Base-by-base conservation (phyloP, 2,113 vertebrate genomes). In the Empidonax alnorum region DNA sequence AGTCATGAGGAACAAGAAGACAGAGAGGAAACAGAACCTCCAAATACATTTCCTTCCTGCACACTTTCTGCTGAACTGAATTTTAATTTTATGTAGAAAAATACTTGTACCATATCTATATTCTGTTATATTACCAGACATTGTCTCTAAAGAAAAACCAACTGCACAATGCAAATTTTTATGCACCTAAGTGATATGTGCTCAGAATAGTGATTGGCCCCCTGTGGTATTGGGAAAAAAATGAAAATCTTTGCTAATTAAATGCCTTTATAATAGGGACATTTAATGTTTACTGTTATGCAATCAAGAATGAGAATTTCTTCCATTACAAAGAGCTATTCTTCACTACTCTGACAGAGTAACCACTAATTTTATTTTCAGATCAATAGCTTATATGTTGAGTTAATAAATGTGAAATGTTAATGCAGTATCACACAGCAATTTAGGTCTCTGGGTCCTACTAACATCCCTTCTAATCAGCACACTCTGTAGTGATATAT, bases 241-340 rank as follows among this genome's bases (percentile, higher is more conserved):
- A 98, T 95, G 95, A 97, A 97, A 97, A 97, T 97, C 95, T 97
- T 98, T 97, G 94, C 93, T 98, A 98, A 98, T 98, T 97, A 97
- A 95, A 74, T 53, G 93, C 76, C 87, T 97, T 97, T 93, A 92
- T 97, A 97, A 97, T 95, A 97, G 96, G 94, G 80, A 97, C 97
- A 96, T 94, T 83, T 96, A 98, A 97, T 96, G 81, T 95, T 97
- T 97, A 93, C 81, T 97, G 87, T 97, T 96, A 97, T 89, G 78
- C 90, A 95, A 94, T 91, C 58, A 62, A 95, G 84, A 87, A 91
- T 52, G 78, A 96, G 75, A 92, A 90, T 94, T 96, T 96, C 76
- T 91, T 95, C 90, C 69, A 93, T 96, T 95, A 96, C 75, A 90
- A 88, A 87, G 90, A 94, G 77, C 33, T 75, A 63, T 97, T 96